Conservation (phyloP, 2,113 vertebrate species). For the Struthidea cinerea region DNA sequence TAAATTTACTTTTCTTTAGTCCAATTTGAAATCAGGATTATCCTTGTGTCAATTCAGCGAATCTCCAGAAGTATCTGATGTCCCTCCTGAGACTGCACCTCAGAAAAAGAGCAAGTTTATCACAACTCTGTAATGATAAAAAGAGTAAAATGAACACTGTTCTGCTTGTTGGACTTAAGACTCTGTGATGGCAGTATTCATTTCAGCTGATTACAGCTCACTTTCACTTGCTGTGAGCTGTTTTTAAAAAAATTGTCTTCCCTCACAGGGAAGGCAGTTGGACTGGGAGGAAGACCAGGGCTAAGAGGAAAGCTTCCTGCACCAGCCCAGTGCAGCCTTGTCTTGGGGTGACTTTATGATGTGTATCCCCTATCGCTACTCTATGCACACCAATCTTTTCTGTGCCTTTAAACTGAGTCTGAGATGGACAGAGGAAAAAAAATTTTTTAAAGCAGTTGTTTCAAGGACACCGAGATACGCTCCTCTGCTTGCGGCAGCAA, state of each 20-base stretch:
- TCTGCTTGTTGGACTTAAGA: background rate
- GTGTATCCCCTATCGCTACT: too few species aligned
- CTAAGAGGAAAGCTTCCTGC: background rate
- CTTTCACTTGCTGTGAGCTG: background rate
- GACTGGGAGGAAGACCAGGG: background rate
- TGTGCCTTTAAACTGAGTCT: too few species aligned
- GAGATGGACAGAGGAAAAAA: too few species aligned
- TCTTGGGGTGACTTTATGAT: too few species aligned
- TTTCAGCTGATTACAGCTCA: background rate
- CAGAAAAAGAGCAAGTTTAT: background rate
- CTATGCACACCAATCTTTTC: too few species aligned
- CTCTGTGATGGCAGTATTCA: background rate
- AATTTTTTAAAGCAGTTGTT: too few species aligned
- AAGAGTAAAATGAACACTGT: background rate
- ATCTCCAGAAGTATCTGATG: background rate
- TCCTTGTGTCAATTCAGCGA: background rate
- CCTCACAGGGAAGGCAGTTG: background rate
- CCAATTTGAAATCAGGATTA: background rate
- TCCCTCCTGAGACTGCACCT: background rate
- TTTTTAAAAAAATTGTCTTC: background rate
- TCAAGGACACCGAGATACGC: too few species aligned
- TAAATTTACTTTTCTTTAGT: background rate
- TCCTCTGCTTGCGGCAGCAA: too few species aligned
- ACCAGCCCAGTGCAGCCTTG: background rate
- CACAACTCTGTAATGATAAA: background rate